Percentiles rank a stretch among this genome's conserved stretches.
phyloP scores from a whole-genome alignment of 2,888 invertebrate species.

The Polydrusus cervinus region DNA sequence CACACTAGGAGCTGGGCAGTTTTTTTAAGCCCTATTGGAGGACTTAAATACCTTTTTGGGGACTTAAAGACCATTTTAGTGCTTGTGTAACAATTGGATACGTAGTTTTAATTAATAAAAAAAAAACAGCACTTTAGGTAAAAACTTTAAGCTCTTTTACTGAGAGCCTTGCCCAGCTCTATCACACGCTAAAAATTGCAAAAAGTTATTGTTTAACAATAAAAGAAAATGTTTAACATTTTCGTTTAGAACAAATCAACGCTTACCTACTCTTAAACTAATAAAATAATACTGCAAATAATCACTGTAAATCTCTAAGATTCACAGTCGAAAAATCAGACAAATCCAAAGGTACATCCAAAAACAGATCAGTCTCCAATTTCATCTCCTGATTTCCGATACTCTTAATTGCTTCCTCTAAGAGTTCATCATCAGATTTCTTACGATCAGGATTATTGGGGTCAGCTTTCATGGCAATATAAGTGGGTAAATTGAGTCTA shows the following conservation, averaged over 20 bases:
- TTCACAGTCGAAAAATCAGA: conserved; percentile 65
- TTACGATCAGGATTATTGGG: not conserved
- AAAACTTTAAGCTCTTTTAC: too few relatives aligned
- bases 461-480: too few relatives aligned
- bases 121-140: too few relatives aligned
- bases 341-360: conserved; percentile 24
- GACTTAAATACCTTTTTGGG: too few relatives aligned
- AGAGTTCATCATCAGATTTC: conserved; percentile 59
- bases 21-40: not conserved
- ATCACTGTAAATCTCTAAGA: conserved; percentile 61
- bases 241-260: conserved; percentile 11
- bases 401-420: conserved; percentile 65
- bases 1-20: not conserved
- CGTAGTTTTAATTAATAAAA: too few relatives aligned
- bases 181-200: too few relatives aligned
- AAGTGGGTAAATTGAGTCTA: too few relatives aligned
- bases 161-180: too few relatives aligned
- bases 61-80: too few relatives aligned
- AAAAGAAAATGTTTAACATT: not conserved
- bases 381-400: conserved; percentile 63
- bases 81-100: too few relatives aligned
- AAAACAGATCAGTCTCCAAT: conserved; percentile 56
- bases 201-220: not conserved
- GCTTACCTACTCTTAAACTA: not conserved
- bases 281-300: conserved; percentile 8